These are phyloP conservation scores for Trissonchulus latispiculum DNA, from an alignment of 2,888 invertebrate genomes.

Conservation along the genomic window DNA sequence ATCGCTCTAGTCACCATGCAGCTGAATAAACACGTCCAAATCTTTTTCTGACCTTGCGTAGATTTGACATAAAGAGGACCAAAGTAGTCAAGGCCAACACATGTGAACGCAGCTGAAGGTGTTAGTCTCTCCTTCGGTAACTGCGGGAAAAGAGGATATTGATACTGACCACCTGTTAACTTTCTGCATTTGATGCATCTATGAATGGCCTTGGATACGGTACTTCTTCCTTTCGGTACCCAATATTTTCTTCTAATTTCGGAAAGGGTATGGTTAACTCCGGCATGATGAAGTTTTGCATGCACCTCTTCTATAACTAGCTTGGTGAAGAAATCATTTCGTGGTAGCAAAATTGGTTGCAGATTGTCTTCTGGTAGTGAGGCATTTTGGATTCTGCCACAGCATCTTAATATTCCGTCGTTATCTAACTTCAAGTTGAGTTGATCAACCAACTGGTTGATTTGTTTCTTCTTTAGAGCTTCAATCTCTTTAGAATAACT, in stretches of 20 bases:
- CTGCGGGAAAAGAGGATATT: too few relatives aligned
- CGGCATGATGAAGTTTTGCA: conserved; percentile 8
- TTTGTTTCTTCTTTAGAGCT: too few relatives aligned
- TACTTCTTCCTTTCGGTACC: conserved; percentile 15
- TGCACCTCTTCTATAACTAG: background rate
- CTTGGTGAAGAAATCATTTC: background rate
- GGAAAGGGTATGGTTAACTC: conserved; percentile 16
- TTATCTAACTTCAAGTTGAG: conserved; percentile 14
- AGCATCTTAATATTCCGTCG: conserved; percentile 20
- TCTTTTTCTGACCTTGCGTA: too few relatives aligned
- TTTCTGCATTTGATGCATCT: conserved; percentile 12
- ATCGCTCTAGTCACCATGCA: too few relatives aligned
- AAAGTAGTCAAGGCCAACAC: too few relatives aligned
- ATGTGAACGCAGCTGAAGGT: too few relatives aligned
- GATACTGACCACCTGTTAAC: too few relatives aligned
- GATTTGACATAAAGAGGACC: too few relatives aligned
- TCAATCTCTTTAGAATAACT: too few relatives aligned
- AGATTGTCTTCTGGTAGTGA: background rate
- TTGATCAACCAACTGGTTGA: background rate
- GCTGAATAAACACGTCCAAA: too few relatives aligned
- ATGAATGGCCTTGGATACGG: conserved; percentile 11
- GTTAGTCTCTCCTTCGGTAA: too few relatives aligned
- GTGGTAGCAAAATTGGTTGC: conserved; percentile 15
- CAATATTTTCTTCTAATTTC: conserved; percentile 11
- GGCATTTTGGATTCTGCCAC: conserved; percentile 19